Evolutionary conservation across 2,888 invertebrate species (phyloP).

Genomic region (Tineola bisselliella): DNA sequence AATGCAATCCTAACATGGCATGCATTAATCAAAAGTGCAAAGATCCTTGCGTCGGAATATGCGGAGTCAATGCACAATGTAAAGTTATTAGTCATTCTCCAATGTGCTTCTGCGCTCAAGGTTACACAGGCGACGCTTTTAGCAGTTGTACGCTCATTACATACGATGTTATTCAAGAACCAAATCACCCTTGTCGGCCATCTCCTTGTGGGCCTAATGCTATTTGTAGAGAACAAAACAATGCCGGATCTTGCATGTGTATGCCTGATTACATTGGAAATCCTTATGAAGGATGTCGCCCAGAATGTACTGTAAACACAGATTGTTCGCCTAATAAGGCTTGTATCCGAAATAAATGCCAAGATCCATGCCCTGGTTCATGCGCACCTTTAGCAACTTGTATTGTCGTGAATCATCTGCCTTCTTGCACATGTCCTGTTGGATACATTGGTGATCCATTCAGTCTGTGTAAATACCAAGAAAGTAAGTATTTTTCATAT

Average conservation of each 20-base stretch:
- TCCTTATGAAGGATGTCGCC: conserved; percentile 81
- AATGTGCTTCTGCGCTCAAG: conserved; percentile 74
- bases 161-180: conserved; percentile 47
- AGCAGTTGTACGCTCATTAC: conserved; percentile 59
- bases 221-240: conserved; percentile 67
- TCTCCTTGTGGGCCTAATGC: conserved; percentile 74
- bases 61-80: conserved; percentile 77
- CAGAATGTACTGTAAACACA: conserved; percentile 77
- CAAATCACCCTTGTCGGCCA: conserved; percentile 66
- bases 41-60: conserved; percentile 75
- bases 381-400: conserved; percentile 79
- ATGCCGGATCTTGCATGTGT: conserved; percentile 75
- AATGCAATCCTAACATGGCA: conserved; percentile 72
- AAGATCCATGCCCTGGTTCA: conserved; percentile 81
- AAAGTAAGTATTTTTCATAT: conserved; percentile 30
- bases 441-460: conserved; percentile 82
- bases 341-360: conserved; percentile 78
- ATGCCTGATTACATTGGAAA: conserved; percentile 78
- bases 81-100: conserved; percentile 79
- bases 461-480: conserved; percentile 59
- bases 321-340: conserved; percentile 77
- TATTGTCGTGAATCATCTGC: conserved; percentile 75
- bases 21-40: conserved; percentile 74
- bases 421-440: conserved; percentile 72
- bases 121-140: conserved; percentile 77